phyloP scores from a whole-genome alignment of 1,140 invertebrate species.

The Akabosia matsudoensis region DNA sequence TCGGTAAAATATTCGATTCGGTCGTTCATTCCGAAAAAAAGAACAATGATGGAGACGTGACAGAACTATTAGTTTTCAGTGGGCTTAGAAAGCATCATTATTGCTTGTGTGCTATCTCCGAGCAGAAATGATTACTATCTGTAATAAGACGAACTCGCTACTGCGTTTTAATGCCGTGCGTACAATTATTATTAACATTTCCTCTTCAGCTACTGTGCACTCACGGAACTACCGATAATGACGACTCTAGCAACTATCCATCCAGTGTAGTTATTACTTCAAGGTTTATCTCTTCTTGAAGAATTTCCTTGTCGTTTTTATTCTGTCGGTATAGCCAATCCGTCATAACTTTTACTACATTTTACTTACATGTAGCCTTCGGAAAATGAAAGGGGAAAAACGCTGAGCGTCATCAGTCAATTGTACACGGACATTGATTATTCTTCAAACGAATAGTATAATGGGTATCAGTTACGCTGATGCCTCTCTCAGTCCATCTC shows the following conservation, averaged over 20 bases:
- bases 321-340: not conserved
- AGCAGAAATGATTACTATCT: not conserved
- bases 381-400: not conserved
- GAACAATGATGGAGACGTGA: slow-evolving; percentile 34
- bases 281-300: not conserved
- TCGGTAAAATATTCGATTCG: not conserved
- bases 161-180: too few relatives aligned
- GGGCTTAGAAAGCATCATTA: slow-evolving; percentile 35
- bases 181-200: slow-evolving; percentile 19
- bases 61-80: slow-evolving; percentile 45
- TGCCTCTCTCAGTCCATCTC: too few relatives aligned
- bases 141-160: not conserved
- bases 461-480: too few relatives aligned
- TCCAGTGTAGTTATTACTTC: not conserved
- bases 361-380: not conserved
- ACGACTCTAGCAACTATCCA: not conserved
- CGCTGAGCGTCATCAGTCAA: not conserved
- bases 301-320: not conserved
- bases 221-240: not conserved
- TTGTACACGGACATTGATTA: not conserved
- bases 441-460: too few relatives aligned
- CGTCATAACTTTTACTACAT: not conserved
- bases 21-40: not conserved
- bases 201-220: not conserved
- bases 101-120: not conserved